phyloP scores from a whole-genome alignment of 2,797 vertebrate species.

The Anolis apletophallus region DNA sequence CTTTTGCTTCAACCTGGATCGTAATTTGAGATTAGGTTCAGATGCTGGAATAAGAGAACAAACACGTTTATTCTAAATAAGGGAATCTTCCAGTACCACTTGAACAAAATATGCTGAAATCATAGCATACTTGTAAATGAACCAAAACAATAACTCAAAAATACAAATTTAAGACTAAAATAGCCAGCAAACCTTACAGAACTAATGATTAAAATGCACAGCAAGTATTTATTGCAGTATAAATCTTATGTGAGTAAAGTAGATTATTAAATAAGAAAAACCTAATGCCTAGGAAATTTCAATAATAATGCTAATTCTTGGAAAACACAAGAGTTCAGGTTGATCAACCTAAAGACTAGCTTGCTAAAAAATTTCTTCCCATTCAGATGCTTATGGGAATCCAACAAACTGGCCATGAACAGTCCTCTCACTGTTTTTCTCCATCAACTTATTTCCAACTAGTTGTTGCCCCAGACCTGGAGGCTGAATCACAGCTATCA shows the following conservation, averaged over 20 bases:
- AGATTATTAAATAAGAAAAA: not conserved
- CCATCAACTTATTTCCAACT: not conserved
- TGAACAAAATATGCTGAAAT: not conserved
- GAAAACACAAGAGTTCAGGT: too few species aligned
- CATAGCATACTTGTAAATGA: not conserved
- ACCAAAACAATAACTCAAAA: not conserved
- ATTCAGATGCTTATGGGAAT: not conserved
- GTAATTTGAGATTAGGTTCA: slow-evolving; percentile 95
- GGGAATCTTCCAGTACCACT: not conserved
- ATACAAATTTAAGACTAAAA: not conserved
- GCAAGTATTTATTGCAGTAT: not conserved
- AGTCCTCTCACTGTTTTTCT: not conserved
- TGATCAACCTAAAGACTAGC: not conserved
- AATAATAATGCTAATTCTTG: not conserved
- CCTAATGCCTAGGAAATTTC: not conserved
- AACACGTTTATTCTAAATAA: not conserved
- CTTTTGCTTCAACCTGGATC: slow-evolving; percentile 96
- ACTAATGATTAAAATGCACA: not conserved
- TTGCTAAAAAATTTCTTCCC: not conserved
- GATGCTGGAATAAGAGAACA: slow-evolving; percentile 82
- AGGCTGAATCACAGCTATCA: not conserved
- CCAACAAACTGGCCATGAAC: not conserved
- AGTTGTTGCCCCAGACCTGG: not conserved
- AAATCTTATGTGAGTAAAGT: not conserved
- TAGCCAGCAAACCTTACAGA: not conserved